Conservation (phyloP, 2,113 vertebrate genomes). For the Ctenomys sociabilis region DNA sequence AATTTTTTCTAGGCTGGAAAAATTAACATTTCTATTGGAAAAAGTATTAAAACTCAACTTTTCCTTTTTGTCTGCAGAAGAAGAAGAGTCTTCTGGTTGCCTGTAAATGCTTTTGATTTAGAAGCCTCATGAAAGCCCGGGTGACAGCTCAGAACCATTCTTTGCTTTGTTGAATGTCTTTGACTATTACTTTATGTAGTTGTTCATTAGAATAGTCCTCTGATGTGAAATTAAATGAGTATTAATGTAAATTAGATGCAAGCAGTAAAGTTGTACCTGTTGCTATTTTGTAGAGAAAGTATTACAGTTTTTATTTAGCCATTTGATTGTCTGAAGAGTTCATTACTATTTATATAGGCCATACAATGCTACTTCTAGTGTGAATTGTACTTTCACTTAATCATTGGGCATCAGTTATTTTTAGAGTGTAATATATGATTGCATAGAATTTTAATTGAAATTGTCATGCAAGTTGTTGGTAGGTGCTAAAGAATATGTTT, state of each 20-base stretch:
- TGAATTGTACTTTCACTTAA: slow-evolving; percentile 36
- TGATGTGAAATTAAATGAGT: slow-evolving; percentile 70
- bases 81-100: slow-evolving; percentile 54
- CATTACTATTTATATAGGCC: background rate
- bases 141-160: background rate
- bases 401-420: slow-evolving; percentile 47
- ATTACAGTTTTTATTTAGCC: slow-evolving; percentile 35
- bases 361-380: background rate
- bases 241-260: slow-evolving; percentile 49
- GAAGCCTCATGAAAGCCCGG: background rate
- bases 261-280: slow-evolving; percentile 74
- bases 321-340: slow-evolving; percentile 68
- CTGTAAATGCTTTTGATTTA: slow-evolving; percentile 55
- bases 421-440: slow-evolving; percentile 39
- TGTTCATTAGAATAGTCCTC: slow-evolving; percentile 69
- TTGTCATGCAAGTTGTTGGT: slow-evolving; percentile 22
- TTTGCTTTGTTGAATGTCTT: slow-evolving; percentile 28
- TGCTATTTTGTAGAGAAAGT: slow-evolving; percentile 73
- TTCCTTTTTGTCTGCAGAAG: slow-evolving; percentile 64
- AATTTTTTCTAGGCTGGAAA: slow-evolving; percentile 77
- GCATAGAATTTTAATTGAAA: slow-evolving; percentile 50
- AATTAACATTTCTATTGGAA: slow-evolving; percentile 68
- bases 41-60: slow-evolving; percentile 71
- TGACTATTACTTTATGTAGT: slow-evolving; percentile 53
- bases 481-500: slow-evolving; percentile 40